Evolutionary conservation across 2,113 vertebrate genomes (phyloP).

Genomic region (Oxyura jamaicensis): DNA sequence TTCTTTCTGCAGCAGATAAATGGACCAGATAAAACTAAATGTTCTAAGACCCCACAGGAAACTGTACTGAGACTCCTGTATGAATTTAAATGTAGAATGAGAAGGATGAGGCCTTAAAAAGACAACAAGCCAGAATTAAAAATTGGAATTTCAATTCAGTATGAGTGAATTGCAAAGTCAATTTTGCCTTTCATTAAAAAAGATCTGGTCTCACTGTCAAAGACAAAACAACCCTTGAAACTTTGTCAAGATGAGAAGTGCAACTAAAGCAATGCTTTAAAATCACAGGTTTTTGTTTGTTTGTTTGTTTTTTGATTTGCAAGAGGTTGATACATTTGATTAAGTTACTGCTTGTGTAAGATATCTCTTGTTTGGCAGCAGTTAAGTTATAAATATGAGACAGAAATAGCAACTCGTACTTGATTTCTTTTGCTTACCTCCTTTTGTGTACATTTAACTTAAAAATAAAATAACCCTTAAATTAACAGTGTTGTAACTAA

Average conservation of each 20-base stretch:
- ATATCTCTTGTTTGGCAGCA: neutral
- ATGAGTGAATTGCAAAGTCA: neutral
- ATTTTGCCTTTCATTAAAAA: neutral
- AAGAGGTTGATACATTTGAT: neutral
- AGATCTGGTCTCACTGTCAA: neutral
- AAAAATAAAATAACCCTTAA: neutral
- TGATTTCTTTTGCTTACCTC: neutral
- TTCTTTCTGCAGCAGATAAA: neutral
- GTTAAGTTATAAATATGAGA: neutral
- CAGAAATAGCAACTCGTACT: neutral
- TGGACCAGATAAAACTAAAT: neutral
- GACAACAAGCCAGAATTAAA: neutral
- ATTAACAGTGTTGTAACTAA: neutral
- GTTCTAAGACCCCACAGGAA: neutral
- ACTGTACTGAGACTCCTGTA: neutral
- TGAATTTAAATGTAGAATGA: neutral
- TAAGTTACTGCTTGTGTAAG: neutral
- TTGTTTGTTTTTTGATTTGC: neutral
- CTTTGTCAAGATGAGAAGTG: neutral
- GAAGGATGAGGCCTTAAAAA: neutral
- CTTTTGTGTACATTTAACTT: neutral
- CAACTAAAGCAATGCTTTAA: neutral
- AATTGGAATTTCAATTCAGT: neutral
- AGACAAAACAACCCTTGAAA: neutral
- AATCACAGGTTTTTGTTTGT: neutral